Base-by-base conservation (phyloP, 2,797 vertebrate species). In the Fringilla coelebs region DNA sequence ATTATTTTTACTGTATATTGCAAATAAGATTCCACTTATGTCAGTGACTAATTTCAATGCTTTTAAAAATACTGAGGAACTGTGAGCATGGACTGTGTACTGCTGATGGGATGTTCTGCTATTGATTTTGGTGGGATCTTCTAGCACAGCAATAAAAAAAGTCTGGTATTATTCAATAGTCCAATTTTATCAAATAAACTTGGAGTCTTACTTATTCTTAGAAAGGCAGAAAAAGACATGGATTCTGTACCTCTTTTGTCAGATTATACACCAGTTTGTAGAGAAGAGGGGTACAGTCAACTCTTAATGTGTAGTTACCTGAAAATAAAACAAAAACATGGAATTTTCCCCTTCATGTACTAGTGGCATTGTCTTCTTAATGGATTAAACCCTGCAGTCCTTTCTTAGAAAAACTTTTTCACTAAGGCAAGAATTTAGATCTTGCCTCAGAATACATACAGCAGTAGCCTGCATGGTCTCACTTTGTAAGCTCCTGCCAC, bases 271-370 rank as follows among this genome's bases (percentile, higher is more conserved):
- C 98, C 90, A 99, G 62, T 17, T 97, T 98, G 97, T 99, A 97
- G 78, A 99, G 98, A 87, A 99, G 99, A 1, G 99, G 99, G 9
- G 99, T 99, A 93, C 99, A 99, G 97, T 99, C 99, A 49, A 99
- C 98, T 97, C 99, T 98, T 94, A 99, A 97, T 4, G 99, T 99
- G 97, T 99, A 99, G 98, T 99, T 99, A 40, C 99, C 99, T 99
- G 93, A 86, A 97, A 97, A 97, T 52, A 43, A 96, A 97, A 86
- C n/a, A 95, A 61, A 97, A 41, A 89, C 4, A 88, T 10, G 40
- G 17, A 82, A 38, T 36, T 83, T 74, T 82, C 82, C n/a, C 25
- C 4, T 63, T 74, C 8, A 54, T 0, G 2, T 48, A 48, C 8
- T 34, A 86, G 12, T 22, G 13, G 6, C 19, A 45, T 66, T 62